Evolutionary conservation across 1,140 invertebrate species (phyloP), one percentile per base, ranked within the genome.

Genomic region (Atta colombica): DNA sequence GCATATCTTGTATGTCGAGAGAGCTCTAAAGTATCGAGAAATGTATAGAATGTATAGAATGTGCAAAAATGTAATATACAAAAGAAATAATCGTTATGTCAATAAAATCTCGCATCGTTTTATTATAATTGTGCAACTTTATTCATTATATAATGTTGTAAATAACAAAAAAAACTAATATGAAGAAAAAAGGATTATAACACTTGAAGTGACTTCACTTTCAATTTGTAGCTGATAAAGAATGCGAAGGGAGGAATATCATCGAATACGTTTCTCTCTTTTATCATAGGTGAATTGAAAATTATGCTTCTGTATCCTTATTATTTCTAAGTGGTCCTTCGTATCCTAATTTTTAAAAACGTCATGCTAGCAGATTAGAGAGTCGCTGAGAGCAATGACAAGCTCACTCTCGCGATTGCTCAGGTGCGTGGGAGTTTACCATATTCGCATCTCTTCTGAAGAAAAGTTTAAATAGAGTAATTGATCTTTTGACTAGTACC

Each of bases 331-430:
- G 7, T 39, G 35, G 35, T 39, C 45, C 65, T 81, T 84, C 69
- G 39, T 84, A 51, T 53, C 55, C 69, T 75, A 51, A 51, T 53
- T 84, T 61, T 75, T 49, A 18, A 51, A 75, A 75, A 75, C 18
- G n/a, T 82, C 53, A 16, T 61, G 35, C 35, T 69, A 25, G 35
- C 68, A 35, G 66, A 28, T 68, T 53, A 58, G 21, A 45, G 21
- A 74, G 53, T 14, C 18, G 69, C 28, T 51, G 55, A 84, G 69
- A 84, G 39, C 25, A 58, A 18, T 55, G 35, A 63, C 69, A 39
- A 84, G 80, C 75, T 84, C 25, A 45, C 35, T 84, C 39, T 75
- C 69, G 55, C 69, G 69, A 84, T 84, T 74, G 80, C 74, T 39
- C 69, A 28, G 35, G 10, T 55, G 80, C 58, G 69, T 84, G 80